A percentile compares a stretch with the other conserved stretches of the same genome.
Conservation (phyloP, 2,113 vertebrate species). For the Tautogolabrus adspersus region DNA sequence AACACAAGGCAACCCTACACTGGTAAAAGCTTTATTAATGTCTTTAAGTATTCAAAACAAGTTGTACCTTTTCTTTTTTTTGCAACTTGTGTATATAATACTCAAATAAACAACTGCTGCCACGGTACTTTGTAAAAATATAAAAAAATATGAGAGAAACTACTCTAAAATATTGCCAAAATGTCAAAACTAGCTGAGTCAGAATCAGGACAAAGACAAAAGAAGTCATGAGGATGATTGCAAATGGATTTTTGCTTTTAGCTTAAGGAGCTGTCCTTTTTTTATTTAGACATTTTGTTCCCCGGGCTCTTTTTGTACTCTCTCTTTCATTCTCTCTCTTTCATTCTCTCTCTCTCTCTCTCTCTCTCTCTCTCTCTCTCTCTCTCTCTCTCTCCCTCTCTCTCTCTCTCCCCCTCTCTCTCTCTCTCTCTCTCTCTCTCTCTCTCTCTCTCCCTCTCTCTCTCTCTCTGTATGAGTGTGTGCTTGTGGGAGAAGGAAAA, state of each 20-base stretch:
- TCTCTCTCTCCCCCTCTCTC: neutral
- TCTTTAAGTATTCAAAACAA: no score
- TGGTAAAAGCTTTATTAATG: no score
- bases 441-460: no score
- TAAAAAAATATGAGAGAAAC: neutral
- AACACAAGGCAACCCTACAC: no score
- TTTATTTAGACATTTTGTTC: neutral
- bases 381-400: neutral
- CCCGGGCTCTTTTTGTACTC: slow-evolving; percentile 10
- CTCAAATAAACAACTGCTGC: neutral
- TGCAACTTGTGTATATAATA: neutral
- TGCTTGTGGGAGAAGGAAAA: neutral
- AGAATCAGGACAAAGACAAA: neutral
- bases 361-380: neutral
- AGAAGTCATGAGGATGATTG: neutral
- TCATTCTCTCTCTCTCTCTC: no score
- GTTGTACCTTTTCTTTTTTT: no score
- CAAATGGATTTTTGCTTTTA: neutral
- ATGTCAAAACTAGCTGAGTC: neutral
- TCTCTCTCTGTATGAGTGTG: neutral
- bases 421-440: no score
- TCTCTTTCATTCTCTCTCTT: neutral
- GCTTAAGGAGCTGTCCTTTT: neutral
- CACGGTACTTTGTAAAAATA: neutral
- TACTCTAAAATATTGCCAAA: neutral